Evolutionary conservation across 1,140 invertebrate species (phyloP), one percentile per base, ranked within the genome.

Genomic region (Parasteatoda tepidariorum): DNA sequence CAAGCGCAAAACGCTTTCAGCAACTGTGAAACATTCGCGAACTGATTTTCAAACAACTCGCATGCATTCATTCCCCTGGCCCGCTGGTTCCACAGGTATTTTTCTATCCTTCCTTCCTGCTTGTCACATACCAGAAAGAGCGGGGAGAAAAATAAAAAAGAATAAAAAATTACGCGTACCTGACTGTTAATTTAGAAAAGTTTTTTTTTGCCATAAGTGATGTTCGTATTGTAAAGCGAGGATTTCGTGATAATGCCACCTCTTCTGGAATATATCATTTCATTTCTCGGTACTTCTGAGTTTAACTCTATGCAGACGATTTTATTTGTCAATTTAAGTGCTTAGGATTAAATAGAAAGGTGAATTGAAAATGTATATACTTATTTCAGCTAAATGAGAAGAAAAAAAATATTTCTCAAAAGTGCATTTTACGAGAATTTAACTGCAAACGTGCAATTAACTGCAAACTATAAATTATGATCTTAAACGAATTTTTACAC

Each of bases 71-170:
- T 22, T 59, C 57, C 11, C 24, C 7, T 6, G 7, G 57, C 55
- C 41, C 62, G 66, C 74, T 78, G 62, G 74, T 78, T 66, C 61
- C 38, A 66, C 74, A 78, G 62, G 61, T 78, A 78, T 78, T 66
- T 66, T 78, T 57, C 48, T 24, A 48, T 26, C 24, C 41, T 61
- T 33, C 41, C 74, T 78, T 78, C 74, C 74, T 78, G 74, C 61
- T 67, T 48, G 30, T 57, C 55, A 54, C 62, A 66, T 78, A 66
- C 61, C 74, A 31, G 6, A 59, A n/a, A n/a, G n/a, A n/a, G n/a
- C n/a, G 57, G 2, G 24, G n/a, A 7, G 38, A n/a, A 22, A 59
- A 59, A 59, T 59, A 2, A 59, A 26, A n/a, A 7, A 26, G 34
- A 62, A 13, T n/a, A 66, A 59, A 73, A 33, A 59, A 31, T 13